phyloP scores from a whole-genome alignment of 2,797 vertebrate genomes.

The Chloroceryle inda region DNA sequence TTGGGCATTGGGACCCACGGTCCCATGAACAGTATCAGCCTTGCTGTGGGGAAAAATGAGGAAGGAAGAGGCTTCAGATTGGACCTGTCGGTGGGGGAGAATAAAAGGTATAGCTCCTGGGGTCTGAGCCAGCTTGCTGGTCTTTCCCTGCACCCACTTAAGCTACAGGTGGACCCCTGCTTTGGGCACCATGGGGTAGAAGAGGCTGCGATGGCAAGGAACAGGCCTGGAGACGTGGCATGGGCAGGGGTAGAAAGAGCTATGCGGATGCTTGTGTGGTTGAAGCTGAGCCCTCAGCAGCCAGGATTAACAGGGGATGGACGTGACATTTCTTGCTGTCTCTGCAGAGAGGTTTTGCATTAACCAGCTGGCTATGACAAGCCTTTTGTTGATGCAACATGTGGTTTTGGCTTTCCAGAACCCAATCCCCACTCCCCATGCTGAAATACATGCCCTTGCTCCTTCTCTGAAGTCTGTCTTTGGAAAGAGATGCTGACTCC shows the following conservation, averaged over 20 bases:
- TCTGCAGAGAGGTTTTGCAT: slow-evolving; percentile 31
- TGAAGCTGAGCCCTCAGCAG: not conserved
- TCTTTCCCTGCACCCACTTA: not conserved
- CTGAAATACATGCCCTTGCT: not conserved
- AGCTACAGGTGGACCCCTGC: not conserved
- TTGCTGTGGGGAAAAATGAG: not conserved
- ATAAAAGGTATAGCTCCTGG: not conserved
- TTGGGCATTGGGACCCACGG: not conserved
- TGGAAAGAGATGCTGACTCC: not conserved
- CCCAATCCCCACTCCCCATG: not conserved
- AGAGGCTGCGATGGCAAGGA: not conserved
- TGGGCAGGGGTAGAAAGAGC: not conserved
- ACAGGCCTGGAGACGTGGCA: not conserved
- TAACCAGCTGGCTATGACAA: slow-evolving; percentile 24
- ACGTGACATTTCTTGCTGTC: slow-evolving; percentile 31
- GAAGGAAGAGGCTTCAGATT: not conserved
- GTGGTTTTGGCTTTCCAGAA: slow-evolving; percentile 49
- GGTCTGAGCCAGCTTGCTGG: not conserved
- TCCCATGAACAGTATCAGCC: not conserved
- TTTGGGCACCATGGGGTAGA: fast-evolving
- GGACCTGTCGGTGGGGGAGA: not conserved
- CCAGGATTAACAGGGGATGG: not conserved
- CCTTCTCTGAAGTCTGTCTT: not conserved
- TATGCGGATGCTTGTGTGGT: not conserved
- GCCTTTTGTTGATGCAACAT: not conserved